Percentiles rank a stretch among this genome's conserved stretches.
Conservation (phyloP, 2,113 vertebrate genomes). For the Salminus brasiliensis region DNA sequence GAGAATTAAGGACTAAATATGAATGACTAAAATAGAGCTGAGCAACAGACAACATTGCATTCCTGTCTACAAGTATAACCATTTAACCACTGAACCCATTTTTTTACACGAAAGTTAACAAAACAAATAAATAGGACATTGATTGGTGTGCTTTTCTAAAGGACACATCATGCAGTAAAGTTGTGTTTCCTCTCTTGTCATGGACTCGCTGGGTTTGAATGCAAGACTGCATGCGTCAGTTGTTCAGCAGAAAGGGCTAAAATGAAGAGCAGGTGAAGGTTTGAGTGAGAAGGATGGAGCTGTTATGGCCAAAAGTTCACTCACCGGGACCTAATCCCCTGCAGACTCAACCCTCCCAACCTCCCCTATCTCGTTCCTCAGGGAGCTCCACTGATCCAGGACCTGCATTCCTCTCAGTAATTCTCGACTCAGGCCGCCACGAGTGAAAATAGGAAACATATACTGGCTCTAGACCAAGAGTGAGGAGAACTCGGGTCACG, state of each 20-base stretch:
- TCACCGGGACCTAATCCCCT: slow-evolving; percentile 20
- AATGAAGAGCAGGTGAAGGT: slow-evolving; percentile 40
- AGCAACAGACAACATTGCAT: too few species aligned
- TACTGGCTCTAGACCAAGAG: slow-evolving; percentile 26
- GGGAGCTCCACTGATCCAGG: slow-evolving; percentile 11
- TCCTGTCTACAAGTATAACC: too few species aligned
- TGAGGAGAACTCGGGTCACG: slow-evolving; percentile 37
- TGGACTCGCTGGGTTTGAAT: background rate
- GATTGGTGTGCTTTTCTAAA: too few species aligned
- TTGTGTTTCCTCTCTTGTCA: background rate
- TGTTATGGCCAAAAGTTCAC: slow-evolving; percentile 31
- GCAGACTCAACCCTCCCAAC: slow-evolving; percentile 18
- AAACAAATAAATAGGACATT: too few species aligned
- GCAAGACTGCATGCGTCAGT: background rate
- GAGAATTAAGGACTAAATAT: too few species aligned
- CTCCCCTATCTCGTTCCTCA: slow-evolving; percentile 6
- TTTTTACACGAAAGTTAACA: too few species aligned
- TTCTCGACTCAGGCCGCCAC: slow-evolving; percentile 9
- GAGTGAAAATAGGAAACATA: slow-evolving; percentile 37
- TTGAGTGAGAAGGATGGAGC: slow-evolving; percentile 23
- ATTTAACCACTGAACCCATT: too few species aligned
- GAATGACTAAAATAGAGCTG: too few species aligned
- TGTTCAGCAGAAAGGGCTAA: slow-evolving; percentile 23
- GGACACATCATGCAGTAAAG: background rate
- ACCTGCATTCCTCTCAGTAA: slow-evolving; percentile 38